Evolutionary conservation across 2,797 vertebrate species (phyloP).

Genomic region (Sternarchorhynchus goeldii): DNA sequence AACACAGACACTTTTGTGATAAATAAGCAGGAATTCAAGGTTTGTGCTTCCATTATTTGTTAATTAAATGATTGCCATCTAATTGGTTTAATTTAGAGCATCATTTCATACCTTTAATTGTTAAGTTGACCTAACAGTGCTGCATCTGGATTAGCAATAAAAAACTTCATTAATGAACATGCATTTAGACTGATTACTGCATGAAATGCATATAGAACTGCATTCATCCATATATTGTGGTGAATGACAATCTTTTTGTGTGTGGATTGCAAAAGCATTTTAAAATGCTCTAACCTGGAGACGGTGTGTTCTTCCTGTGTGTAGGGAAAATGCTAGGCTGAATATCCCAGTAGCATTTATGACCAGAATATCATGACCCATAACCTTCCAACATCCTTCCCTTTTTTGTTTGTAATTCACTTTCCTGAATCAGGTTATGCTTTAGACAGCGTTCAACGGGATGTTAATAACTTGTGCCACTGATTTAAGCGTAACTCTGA

Average conservation of each 20-base stretch:
- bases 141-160: too few species aligned
- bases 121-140: background rate
- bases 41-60: too few species aligned
- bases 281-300: background rate
- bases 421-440: constrained; percentile 62
- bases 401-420: constrained; percentile 69
- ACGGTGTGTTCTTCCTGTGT: constrained; percentile 8
- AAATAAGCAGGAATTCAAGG: too few species aligned
- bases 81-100: background rate
- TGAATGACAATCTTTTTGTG: background rate
- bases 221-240: too few species aligned
- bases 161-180: background rate
- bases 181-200: background rate
- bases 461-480: constrained; percentile 38
- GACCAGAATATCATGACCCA: constrained; percentile 55
- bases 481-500: constrained; percentile 17
- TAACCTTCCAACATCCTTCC: constrained; percentile 71
- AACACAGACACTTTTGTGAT: too few species aligned
- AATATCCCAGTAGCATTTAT: constrained; percentile 39
- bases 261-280: background rate
- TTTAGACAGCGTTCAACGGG: constrained; percentile 42
- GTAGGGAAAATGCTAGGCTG: constrained; percentile 32
- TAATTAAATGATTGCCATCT: too few species aligned
- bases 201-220: too few species aligned
- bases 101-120: background rate